Percentiles rank a stretch among this genome's conserved stretches.
Conservation (phyloP, 2,797 vertebrate genomes). For the Ceryle rudis region DNA sequence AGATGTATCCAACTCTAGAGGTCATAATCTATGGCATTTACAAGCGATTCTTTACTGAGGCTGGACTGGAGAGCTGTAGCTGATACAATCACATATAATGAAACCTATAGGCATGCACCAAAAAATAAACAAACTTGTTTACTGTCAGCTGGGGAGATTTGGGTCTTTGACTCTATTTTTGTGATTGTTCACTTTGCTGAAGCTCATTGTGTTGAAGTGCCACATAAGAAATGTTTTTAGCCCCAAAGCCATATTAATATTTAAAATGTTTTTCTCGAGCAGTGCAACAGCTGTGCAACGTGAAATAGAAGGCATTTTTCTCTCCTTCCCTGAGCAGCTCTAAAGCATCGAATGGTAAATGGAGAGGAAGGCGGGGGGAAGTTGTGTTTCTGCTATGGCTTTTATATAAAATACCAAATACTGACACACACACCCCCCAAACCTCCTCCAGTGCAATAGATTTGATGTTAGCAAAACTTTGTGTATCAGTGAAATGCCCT, state of each 20-base stretch:
- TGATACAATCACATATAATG: background rate
- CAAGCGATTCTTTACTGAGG: background rate
- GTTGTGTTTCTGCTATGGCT: background rate
- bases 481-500: background rate
- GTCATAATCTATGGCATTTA: background rate
- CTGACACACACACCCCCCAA: background rate
- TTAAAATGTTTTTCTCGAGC: constrained; percentile 57
- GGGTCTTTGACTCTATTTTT: background rate
- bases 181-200: constrained; percentile 5
- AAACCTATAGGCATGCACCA: background rate
- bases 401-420: background rate
- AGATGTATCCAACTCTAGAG: background rate
- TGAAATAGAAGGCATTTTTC: constrained; percentile 62
- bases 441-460: background rate
- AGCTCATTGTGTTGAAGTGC: background rate
- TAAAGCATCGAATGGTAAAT: constrained; percentile 33
- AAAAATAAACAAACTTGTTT: background rate
- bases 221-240: constrained; percentile 34
- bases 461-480: background rate
- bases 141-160: background rate
- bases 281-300: constrained; percentile 54
- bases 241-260: constrained; percentile 50
- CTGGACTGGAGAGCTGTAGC: background rate
- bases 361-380: background rate
- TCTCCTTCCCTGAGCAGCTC: background rate